Conservation (phyloP, 2,113 vertebrate species). For the Chiloscyllium plagiosum region DNA sequence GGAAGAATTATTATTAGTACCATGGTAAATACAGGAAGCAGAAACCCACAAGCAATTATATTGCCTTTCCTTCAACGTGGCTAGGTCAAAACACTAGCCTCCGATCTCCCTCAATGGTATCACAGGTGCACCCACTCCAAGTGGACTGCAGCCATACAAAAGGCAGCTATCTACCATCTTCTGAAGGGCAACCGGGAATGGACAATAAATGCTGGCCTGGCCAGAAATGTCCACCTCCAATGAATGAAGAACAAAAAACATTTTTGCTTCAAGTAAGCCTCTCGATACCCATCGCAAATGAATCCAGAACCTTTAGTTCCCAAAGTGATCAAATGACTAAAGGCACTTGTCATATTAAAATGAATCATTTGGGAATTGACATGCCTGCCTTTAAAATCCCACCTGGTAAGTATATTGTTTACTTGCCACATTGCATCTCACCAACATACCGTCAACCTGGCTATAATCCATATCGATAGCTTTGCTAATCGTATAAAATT, state of each 20-base stretch:
- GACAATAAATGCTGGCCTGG: too few species aligned
- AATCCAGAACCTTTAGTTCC: background rate
- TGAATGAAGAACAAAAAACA: too few species aligned
- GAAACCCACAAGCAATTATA: background rate
- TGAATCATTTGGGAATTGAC: background rate
- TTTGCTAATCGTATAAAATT: background rate
- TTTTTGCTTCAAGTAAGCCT: background rate
- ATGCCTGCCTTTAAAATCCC: background rate
- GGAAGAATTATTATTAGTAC: too few species aligned
- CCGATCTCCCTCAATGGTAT: too few species aligned
- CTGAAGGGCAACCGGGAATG: too few species aligned
- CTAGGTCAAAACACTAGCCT: background rate
- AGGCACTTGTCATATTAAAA: background rate
- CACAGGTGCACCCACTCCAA: too few species aligned
- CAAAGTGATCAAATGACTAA: background rate
- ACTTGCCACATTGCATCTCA: background rate
- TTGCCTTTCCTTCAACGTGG: background rate
- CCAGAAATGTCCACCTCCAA: too few species aligned
- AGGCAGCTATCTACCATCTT: background rate
- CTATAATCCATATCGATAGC: background rate
- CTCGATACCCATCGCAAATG: background rate
- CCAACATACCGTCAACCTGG: background rate
- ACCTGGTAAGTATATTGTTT: background rate
- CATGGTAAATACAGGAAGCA: too few species aligned
- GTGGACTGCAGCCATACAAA: background rate